Conservation (phyloP, 1,140 invertebrate genomes). For the Phymorhynchus buccinoides region DNA sequence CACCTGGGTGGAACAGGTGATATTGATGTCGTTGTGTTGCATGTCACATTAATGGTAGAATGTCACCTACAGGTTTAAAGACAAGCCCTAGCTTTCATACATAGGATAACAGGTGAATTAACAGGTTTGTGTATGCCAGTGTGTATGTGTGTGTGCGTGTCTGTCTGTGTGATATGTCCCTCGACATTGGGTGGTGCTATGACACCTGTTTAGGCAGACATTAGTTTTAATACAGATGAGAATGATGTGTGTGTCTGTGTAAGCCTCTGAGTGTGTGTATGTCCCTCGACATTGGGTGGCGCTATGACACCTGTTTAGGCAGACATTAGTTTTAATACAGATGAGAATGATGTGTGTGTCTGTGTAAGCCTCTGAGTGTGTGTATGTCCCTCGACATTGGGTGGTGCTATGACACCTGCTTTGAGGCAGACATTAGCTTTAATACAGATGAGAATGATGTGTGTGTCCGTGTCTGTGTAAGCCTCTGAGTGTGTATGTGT, state of each 20-base stretch:
- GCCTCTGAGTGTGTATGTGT: not conserved
- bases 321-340: not conserved
- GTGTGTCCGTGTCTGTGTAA: not conserved
- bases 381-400: not conserved
- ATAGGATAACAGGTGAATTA: no score
- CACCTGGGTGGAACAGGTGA: slow-evolving; percentile 82
- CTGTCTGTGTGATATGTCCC: not conserved
- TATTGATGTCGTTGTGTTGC: slow-evolving; percentile 20
- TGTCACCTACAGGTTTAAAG: no score
- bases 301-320: not conserved
- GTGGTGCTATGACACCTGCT: no score
- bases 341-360: not conserved
- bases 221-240: not conserved
- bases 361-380: not conserved
- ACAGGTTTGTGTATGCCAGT: not conserved
- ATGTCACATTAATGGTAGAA: no score
- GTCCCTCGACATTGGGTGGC: not conserved
- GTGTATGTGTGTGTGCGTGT: not conserved
- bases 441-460: not conserved
- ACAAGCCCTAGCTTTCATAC: no score
- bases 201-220: no score
- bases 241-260: not conserved
- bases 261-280: not conserved
- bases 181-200: no score
- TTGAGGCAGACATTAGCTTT: not conserved